These are phyloP conservation scores for Notolabrus celidotus DNA, from an alignment of 2,797 vertebrate genomes.

Conservation along the genomic window DNA sequence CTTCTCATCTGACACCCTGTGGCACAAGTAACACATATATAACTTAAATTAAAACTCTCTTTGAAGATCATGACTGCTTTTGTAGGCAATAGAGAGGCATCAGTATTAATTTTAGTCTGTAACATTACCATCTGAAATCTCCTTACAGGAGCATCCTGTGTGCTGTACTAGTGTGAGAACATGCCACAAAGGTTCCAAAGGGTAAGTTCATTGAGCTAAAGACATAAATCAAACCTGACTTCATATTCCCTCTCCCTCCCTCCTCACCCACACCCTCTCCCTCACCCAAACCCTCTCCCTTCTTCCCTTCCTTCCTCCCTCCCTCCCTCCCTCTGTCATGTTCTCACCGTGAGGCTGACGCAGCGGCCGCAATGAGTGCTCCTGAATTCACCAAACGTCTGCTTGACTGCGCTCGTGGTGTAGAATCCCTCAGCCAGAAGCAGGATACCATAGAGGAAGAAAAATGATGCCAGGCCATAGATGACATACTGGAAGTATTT, in stretches of 20 bases:
- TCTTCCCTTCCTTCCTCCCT: neutral
- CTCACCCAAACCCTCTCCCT: constrained; percentile 19
- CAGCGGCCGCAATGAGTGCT: constrained; percentile 95
- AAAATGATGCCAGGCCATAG: constrained; percentile 97
- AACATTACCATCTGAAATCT: no score
- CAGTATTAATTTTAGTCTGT: no score
- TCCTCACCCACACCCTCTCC: constrained; percentile 21
- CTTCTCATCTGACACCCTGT: no score
- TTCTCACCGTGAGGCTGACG: constrained; percentile 95
- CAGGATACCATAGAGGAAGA: constrained; percentile 98
- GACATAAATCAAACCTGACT: constrained; percentile 37
- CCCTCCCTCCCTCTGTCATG: constrained; percentile 60
- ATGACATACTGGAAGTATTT: constrained; percentile 97
- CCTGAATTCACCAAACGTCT: constrained; percentile 98
- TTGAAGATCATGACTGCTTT: no score
- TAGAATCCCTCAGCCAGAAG: constrained; percentile 99
- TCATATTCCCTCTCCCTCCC: no score
- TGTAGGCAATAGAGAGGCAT: no score
- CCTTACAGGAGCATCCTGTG: no score
- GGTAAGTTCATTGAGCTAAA: neutral
- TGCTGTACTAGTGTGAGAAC: neutral
- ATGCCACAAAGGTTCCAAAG: neutral
- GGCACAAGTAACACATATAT: no score
- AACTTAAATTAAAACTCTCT: no score
- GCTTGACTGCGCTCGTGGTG: constrained; percentile 96